Percentiles rank a stretch among this genome's conserved stretches.
Evolutionary conservation across 2,797 vertebrate genomes (phyloP).

Genomic region (Phylloscopus collybita): DNA sequence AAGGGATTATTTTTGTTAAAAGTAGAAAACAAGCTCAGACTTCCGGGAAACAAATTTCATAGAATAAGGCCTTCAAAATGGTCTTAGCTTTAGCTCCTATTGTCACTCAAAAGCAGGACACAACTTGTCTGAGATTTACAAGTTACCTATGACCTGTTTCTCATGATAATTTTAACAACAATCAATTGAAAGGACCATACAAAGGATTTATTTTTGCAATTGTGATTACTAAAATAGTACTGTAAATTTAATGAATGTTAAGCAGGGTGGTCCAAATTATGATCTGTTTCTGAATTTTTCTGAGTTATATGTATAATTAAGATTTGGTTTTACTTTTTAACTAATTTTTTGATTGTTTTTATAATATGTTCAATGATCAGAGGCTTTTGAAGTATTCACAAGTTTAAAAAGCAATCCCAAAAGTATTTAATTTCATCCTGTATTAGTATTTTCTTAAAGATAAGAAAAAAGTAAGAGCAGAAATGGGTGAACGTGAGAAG

Average conservation of each 20-base stretch:
- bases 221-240: neutral
- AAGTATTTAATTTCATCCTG: neutral
- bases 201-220: slow-evolving; percentile 17
- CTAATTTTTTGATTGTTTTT: neutral
- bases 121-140: neutral
- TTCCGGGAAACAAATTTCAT: neutral
- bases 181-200: neutral
- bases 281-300: neutral
- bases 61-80: neutral
- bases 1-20: neutral
- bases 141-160: neutral
- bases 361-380: neutral
- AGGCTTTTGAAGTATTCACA: neutral
- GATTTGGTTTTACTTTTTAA: neutral
- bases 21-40: neutral
- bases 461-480: neutral
- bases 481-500: neutral
- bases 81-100: neutral
- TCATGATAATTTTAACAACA: neutral
- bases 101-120: neutral
- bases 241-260: neutral
- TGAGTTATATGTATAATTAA: neutral
- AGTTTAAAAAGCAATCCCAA: neutral
- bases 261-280: neutral
- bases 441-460: neutral